Evolutionary conservation across 2,113 vertebrate genomes (phyloP).

Genomic region (Accipiter virgatus): DNA sequence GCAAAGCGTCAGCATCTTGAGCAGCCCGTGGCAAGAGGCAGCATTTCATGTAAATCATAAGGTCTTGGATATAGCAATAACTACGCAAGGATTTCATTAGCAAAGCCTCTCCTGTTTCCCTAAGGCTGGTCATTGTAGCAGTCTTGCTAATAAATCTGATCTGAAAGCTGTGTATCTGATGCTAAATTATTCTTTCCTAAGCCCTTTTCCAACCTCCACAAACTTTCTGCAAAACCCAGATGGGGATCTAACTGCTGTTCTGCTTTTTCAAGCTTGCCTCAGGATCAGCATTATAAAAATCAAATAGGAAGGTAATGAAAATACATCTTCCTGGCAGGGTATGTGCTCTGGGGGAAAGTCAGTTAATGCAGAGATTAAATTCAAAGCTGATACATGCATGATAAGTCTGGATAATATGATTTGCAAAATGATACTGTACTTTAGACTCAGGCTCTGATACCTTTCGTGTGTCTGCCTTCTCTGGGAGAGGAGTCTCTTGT

Average conservation of each 20-base stretch:
- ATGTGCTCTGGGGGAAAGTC: not conserved
- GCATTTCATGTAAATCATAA: not conserved
- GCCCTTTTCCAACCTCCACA: not conserved
- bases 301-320: not conserved
- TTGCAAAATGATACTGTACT: not conserved
- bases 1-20: not conserved
- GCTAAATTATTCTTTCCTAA: not conserved
- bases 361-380: not conserved
- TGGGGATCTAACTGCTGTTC: not conserved
- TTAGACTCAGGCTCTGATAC: not conserved
- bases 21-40: not conserved
- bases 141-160: not conserved
- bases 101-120: not conserved
- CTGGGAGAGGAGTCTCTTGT: not conserved
- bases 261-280: not conserved
- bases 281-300: not conserved
- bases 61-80: not conserved
- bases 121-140: not conserved
- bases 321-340: not conserved
- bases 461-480: not conserved
- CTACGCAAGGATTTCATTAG: not conserved
- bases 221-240: not conserved
- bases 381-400: not conserved
- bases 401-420: not conserved
- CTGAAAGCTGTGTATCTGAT: not conserved